These are phyloP conservation scores for Volucella inflata DNA, from an alignment of 2,888 invertebrate genomes.

Conservation along the genomic window DNA sequence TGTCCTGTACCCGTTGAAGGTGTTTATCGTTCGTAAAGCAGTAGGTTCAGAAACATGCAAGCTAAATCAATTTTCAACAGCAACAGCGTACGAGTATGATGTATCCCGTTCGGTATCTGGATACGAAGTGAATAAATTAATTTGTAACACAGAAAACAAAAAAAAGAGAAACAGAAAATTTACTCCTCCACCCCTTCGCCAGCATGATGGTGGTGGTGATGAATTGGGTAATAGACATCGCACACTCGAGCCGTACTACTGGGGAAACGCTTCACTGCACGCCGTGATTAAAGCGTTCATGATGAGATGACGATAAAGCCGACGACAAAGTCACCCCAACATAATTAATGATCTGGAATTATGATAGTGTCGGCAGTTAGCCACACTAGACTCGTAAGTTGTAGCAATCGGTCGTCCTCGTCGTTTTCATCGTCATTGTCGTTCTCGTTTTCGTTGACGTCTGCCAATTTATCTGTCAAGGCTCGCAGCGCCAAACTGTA, in stretches of 20 bases:
- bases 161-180: not conserved
- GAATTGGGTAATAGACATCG: slow-evolving; percentile 15
- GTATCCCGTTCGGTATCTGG: too few species aligned
- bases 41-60: not conserved
- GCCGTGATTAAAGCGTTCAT: slow-evolving; percentile 41
- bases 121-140: slow-evolving; percentile 13
- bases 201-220: slow-evolving; percentile 9
- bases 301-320: slow-evolving; percentile 44
- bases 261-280: slow-evolving; percentile 1
- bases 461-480: slow-evolving; percentile 21
- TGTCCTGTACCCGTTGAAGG: too few species aligned
- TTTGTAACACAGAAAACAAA: not conserved
- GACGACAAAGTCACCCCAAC: slow-evolving; percentile 37
- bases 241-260: slow-evolving; percentile 9
- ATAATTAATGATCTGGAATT: slow-evolving; percentile 72
- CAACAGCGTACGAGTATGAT: not conserved
- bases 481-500: slow-evolving; percentile 22
- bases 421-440: too few species aligned
- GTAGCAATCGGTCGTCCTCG: not conserved
- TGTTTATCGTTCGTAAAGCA: too few species aligned
- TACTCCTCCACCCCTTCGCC: not conserved
- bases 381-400: too few species aligned
- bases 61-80: slow-evolving; percentile 26
- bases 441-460: not conserved
- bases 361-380: slow-evolving; percentile 49